Conservation (phyloP, 2,888 invertebrate genomes). For the Apamea crenata region DNA sequence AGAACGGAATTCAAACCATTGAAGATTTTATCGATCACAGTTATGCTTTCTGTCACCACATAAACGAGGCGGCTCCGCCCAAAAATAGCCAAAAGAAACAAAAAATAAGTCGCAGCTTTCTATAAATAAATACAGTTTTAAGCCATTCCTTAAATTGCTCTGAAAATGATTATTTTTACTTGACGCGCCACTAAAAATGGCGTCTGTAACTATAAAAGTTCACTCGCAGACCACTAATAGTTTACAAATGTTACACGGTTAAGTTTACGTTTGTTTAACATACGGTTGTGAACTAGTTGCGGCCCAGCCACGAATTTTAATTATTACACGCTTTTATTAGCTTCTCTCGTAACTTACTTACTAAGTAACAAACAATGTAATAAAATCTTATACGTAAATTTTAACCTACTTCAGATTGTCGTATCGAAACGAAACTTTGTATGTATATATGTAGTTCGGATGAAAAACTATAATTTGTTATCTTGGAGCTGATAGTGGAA, state of each 20-base stretch:
- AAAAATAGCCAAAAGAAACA: conserved; percentile 9
- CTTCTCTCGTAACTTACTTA: too few relatives aligned
- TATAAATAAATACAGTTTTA: conserved; percentile 23
- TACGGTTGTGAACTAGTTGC: background rate
- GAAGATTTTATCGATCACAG: background rate
- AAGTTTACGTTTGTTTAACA: conserved; percentile 29
- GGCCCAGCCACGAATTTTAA: background rate
- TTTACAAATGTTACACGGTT: conserved; percentile 36
- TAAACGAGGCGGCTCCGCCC: background rate
- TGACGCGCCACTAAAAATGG: conserved; percentile 49
- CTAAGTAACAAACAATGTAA: too few relatives aligned
- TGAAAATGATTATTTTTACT: conserved; percentile 48
- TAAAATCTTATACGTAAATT: too few relatives aligned
- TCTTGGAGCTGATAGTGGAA: too few relatives aligned
- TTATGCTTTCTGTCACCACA: conserved; percentile 7
- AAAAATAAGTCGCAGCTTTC: conserved; percentile 6
- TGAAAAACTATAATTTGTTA: too few relatives aligned
- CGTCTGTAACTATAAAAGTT: conserved; percentile 41
- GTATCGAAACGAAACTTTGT: too few relatives aligned
- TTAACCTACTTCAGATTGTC: too few relatives aligned
- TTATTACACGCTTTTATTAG: too few relatives aligned
- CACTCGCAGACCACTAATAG: conserved; percentile 48
- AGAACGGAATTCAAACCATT: background rate
- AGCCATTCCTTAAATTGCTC: conserved; percentile 31
- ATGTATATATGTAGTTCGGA: too few relatives aligned